Evolutionary conservation across 2,113 vertebrate genomes (phyloP).

Genomic region (Pelusios castaneus): DNA sequence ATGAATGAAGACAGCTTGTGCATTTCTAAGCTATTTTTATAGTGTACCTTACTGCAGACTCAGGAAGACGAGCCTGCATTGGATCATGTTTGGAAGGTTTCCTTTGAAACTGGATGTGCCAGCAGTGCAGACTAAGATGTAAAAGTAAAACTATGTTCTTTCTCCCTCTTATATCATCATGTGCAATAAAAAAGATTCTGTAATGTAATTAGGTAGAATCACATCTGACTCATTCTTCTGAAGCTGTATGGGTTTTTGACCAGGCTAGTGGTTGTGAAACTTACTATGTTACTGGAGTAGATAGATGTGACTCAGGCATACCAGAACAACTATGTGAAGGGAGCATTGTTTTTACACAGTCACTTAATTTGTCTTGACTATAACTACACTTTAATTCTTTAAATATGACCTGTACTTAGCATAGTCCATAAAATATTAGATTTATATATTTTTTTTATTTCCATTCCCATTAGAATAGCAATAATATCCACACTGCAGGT

Average conservation of each 20-base stretch:
- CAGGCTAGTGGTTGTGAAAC: not conserved
- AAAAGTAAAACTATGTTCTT: not conserved
- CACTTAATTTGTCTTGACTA: not conserved
- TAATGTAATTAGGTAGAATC: not conserved
- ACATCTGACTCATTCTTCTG: not conserved
- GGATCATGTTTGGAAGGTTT: not conserved
- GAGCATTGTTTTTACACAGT: not conserved
- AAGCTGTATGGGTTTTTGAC: not conserved
- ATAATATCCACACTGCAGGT: not conserved
- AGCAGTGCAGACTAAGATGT: accelerated
- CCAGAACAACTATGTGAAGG: not conserved
- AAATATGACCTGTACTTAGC: not conserved
- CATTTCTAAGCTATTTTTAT: not conserved
- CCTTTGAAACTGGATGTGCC: not conserved
- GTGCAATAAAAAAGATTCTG: not conserved
- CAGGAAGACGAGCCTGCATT: not conserved
- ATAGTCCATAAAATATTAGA: not conserved
- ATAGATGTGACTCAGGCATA: not conserved
- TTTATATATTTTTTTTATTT: not conserved
- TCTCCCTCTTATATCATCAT: not conserved
- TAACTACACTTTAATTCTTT: not conserved
- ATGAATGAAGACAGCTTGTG: not conserved
- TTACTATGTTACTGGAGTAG: not conserved
- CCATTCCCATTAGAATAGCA: not conserved
- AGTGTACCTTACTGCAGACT: not conserved